Evolutionary conservation across 2,113 vertebrate species (phyloP), one percentile per base, ranked within the genome.

Genomic region (Seriola quinqueradiata): DNA sequence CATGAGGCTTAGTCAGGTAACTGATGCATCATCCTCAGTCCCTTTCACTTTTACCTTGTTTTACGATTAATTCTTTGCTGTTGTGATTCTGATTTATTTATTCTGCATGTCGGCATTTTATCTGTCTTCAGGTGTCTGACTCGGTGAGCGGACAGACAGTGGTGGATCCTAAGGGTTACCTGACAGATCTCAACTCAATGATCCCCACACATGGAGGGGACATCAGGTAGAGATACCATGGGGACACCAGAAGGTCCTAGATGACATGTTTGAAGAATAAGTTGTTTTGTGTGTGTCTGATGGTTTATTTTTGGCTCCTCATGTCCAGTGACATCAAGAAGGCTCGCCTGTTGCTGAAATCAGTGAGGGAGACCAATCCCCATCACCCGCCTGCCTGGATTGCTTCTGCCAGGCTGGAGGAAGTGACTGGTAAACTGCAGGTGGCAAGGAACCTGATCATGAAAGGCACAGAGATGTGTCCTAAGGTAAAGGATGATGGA

Each of bases 391-490:
- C 98, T 32, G 98, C 98, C 40, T 99, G 98, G 98, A 99, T 99
- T 46, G 98, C 98, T 0, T 99, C 98, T 10, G 98, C 98, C 40
- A 97, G 97, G 59, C 91, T 99, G 88, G 98, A 99, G 72, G 98
- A 99, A 82, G 98, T 99, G 87, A 99, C 98, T 0, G 98, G 98
- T 28, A 99, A 99, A 66, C 94, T 99, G 58, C 98, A 99, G 70
- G 97, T 99, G 42, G 98, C 98, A 76, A 95, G 98, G 28, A 99
- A 99, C 85, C 96, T 98, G 73, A 99, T 99, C 77, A 99, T 99
- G 98, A 99, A 99, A 90, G 98, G 98, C 79, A 99, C 98, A 0
- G 98, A 99, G 87, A 99, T 99, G 98, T 99, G 98, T 90, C 97
- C 96, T 11, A 99, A 99, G 97, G 98, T 99, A 83, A 90, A 54